A percentile compares a stretch with the other conserved stretches of the same genome.
Evolutionary conservation across 1,140 invertebrate genomes (phyloP).

Genomic region (Drosophila murphyi): DNA sequence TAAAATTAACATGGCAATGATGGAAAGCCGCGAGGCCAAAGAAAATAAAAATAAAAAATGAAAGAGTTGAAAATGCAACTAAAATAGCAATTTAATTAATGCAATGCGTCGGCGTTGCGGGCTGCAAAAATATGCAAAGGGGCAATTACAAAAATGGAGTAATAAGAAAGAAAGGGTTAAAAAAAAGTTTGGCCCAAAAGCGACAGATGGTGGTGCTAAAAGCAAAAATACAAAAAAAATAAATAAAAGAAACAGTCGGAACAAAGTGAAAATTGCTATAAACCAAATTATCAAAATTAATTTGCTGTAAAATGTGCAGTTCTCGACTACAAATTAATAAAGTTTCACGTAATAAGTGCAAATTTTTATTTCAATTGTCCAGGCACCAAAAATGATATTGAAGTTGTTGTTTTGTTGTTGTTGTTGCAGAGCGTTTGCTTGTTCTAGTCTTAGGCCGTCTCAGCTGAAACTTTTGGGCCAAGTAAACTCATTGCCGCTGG

Average conservation of each 20-base stretch:
- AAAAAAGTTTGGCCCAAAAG: slow-evolving; percentile 14
- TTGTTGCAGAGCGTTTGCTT: slow-evolving; percentile 25
- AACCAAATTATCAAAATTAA: slow-evolving; percentile 79
- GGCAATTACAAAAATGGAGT: slow-evolving; percentile 5
- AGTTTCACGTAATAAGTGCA: slow-evolving; percentile 73
- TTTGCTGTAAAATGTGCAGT: slow-evolving; percentile 69
- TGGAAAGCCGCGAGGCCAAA: neutral
- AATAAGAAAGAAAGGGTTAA: slow-evolving; percentile 16
- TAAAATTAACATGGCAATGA: slow-evolving; percentile 56
- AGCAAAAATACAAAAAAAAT: slow-evolving; percentile 22
- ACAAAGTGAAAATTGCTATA: slow-evolving; percentile 58
- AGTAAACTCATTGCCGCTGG: slow-evolving; percentile 15
- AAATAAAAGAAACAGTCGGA: slow-evolving; percentile 48
- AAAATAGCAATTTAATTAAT: slow-evolving; percentile 77
- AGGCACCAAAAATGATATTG: neutral
- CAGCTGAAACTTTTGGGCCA: slow-evolving; percentile 53
- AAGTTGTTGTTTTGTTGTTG: slow-evolving; percentile 1
- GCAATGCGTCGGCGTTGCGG: slow-evolving; percentile 54
- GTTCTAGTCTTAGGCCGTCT: slow-evolving; percentile 47
- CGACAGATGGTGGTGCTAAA: slow-evolving; percentile 22
- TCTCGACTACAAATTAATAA: slow-evolving; percentile 70
- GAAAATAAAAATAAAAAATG: slow-evolving; percentile 3
- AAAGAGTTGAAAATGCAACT: slow-evolving; percentile 48
- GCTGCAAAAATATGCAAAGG: slow-evolving; percentile 55
- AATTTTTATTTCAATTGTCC: neutral